Evolutionary conservation across 2,888 invertebrate species (phyloP).

Genomic region (Xanthorhoe spadicearia): DNA sequence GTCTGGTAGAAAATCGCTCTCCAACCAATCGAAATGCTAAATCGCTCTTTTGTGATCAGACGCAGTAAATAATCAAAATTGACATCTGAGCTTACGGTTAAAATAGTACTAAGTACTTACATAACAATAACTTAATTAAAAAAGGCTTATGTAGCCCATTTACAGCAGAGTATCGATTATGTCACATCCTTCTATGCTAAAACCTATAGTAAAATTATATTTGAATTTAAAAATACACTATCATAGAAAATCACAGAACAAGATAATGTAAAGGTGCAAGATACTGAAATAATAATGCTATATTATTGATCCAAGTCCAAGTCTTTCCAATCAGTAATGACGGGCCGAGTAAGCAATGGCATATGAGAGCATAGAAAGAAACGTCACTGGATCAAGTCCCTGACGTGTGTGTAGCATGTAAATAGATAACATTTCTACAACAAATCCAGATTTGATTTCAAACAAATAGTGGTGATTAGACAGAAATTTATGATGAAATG

Average conservation of each 20-base stretch:
- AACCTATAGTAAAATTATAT: slow-evolving; percentile 18
- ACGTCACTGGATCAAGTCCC: slow-evolving; percentile 2
- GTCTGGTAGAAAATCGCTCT: no score
- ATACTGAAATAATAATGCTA: neutral
- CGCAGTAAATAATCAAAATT: no score
- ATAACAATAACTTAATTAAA: slow-evolving; percentile 14
- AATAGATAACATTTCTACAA: neutral
- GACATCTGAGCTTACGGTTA: slow-evolving; percentile 1
- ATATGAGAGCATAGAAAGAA: neutral
- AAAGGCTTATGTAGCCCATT: slow-evolving; percentile 11
- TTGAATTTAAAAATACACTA: slow-evolving; percentile 13
- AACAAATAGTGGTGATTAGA: no score
- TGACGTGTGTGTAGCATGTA: neutral
- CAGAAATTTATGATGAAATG: no score
- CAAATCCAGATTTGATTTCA: no score
- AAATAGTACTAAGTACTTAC: neutral
- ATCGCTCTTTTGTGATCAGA: no score
- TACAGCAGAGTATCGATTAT: slow-evolving; percentile 24
- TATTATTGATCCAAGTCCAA: neutral
- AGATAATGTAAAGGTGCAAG: slow-evolving; percentile 13
- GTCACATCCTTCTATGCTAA: slow-evolving; percentile 14
- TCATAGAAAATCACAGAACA: slow-evolving; percentile 31
- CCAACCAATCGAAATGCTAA: no score
- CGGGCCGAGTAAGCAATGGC: neutral
- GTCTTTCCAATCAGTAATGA: slow-evolving; percentile 4